Evolutionary conservation across 2,113 vertebrate genomes (phyloP), one percentile per base, ranked within the genome.

Genomic region (Larimichthys polyactis): DNA sequence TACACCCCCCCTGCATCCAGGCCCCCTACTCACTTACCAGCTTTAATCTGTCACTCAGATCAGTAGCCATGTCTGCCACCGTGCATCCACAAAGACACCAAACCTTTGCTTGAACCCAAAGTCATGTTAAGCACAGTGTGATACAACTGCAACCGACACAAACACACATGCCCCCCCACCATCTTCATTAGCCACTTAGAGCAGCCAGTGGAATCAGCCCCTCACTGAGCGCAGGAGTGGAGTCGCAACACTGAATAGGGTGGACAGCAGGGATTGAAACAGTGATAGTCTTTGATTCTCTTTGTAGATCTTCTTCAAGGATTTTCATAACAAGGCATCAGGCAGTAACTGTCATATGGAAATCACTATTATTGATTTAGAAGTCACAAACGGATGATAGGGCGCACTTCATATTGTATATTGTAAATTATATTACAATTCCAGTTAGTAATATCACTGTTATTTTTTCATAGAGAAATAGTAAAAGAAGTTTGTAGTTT

Each of bases 11-110:
- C 84, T 40, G 20, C 80, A 46, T 66, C 52, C 51, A 70, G 57
- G 71, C 87, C 81, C 79, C 89, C 92, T 84, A 86, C 87, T 76
- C 66, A 73, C 84, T 69, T 43, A 83, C 51, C 91, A 92, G 92
- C 94, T 95, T 94, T 95, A 90, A 95, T 95, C 93, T 94, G 91
- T 94, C 93, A 89, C 93, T 91, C 90, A 87, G 93, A 92, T 90
- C 93, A 92, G 88, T 93, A 80, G 89, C 89, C 82, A 57, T 84
- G 82, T 90, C 84, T 62, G 51, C 79, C 90, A 78, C 78, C 72
- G 85, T 88, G 86, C 89, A 87, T 24, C 76, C 84, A 92, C 90
- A 92, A 92, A 92, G 87, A 88, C 81, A 59, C 64, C 71, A 66
- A 73, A 82, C 85, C 67, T 78, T 81, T 36, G 75, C 51, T 71